Conservation (phyloP, 2,797 vertebrate species). For the Anguilla anguilla region DNA sequence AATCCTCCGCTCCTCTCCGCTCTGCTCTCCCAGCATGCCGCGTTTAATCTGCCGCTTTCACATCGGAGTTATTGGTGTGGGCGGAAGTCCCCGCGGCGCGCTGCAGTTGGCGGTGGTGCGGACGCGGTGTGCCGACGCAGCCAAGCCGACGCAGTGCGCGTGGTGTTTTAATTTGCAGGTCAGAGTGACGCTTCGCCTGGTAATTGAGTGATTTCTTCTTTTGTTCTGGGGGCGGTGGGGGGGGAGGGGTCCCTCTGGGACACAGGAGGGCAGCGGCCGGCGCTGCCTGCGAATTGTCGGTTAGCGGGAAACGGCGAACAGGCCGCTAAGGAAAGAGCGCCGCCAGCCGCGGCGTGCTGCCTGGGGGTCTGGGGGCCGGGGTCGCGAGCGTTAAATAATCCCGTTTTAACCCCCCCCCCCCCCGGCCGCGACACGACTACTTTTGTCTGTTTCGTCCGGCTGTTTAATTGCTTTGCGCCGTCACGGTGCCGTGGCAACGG, state of each 20-base stretch:
- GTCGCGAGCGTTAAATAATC: not conserved
- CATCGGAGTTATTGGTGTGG: not conserved
- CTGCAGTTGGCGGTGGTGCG: not conserved
- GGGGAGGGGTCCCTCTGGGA: not conserved
- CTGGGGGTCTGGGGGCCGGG: no score
- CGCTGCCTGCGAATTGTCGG: not conserved
- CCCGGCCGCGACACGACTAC: not conserved
- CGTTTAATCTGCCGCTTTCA: not conserved
- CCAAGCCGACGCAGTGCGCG: no score
- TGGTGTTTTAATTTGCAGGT: constrained; percentile 5
- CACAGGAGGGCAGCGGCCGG: not conserved
- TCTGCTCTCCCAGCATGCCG: constrained; percentile 1
- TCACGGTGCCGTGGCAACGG: constrained; percentile 1
- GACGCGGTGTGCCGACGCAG: not conserved
- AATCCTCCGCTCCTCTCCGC: not conserved
- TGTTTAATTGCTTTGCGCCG: no score
- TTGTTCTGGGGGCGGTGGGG: not conserved
- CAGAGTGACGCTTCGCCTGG: not conserved
- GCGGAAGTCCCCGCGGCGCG: not conserved
- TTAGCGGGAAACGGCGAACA: not conserved
- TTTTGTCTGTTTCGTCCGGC: not conserved
- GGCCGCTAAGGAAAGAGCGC: not conserved
- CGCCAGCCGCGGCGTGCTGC: no score
- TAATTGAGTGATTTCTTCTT: not conserved
- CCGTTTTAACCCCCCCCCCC: not conserved